Base-by-base conservation (phyloP, 1,140 invertebrate species). In the Macrotrachela quadricornifera region DNA sequence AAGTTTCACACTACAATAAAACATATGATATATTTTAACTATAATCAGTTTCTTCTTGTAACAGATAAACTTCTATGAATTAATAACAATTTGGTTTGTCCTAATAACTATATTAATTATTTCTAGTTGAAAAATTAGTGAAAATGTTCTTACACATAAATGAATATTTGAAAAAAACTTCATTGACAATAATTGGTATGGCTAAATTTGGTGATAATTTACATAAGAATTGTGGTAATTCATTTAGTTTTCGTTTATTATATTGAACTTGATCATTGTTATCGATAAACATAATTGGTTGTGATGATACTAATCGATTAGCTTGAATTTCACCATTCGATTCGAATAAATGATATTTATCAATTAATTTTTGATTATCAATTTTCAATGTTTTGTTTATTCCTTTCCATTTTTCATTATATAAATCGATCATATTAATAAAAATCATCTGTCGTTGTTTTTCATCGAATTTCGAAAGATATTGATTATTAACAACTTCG, bases 401-500 rank as follows among this genome's bases (percentile, higher is more conserved):
- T 8, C 30, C 43, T 49, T 48, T 49, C 52, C 52, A 54, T 43
- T 38, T 54, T 49, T 49, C 52, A n/a, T 48, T 54, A 14, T 46
- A 54, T 48, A 49, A 54, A 30, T 54, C 52, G 6, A 48, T 17
- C n/a, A 54, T 44, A 46, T 54, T 54, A 16, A 17, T 37, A 38
- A 54, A 54, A 14, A 54, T 48, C 3, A 11, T n/a, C 14, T 10
- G 14, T 14, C 39, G 15, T n/a, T 54, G 15, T 11, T 6, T 30
- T 41, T 12, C 17, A 9, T 21, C 14, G 36, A 54, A n/a, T 18
- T 48, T 43, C 1, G 16, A 36, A 11, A 54, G 14, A 49, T 49
- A 54, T 42, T 54, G 38, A n/a, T 0, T 15, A 17, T 54, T 49
- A 12, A 46, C 46, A 6, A 54, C 52, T 49, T 54, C 52, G 42